Percentiles rank a stretch among this genome's conserved stretches.
Evolutionary conservation across 2,888 invertebrate genomes (phyloP).

Genomic region (Cacoxenus indagator): DNA sequence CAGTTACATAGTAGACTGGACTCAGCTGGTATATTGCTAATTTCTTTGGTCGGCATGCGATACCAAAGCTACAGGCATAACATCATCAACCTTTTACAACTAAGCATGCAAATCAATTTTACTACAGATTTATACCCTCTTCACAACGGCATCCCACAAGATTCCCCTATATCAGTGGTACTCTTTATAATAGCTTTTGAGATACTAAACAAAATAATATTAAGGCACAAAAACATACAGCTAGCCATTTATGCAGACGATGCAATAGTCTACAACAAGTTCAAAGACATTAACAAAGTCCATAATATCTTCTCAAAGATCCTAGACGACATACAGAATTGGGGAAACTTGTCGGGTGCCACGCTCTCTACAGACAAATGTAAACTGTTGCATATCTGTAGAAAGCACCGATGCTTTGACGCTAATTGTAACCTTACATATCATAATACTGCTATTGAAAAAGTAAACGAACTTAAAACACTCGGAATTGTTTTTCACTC

Average conservation of each 20-base stretch:
- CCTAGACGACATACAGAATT: not conserved
- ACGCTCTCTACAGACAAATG: not conserved
- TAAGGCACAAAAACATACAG: not conserved
- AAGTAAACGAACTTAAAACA: not conserved
- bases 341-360: not conserved
- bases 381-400: not conserved
- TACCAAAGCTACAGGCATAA: no score
- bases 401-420: not conserved
- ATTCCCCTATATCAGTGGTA: not conserved
- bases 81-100: no score
- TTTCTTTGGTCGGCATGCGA: no score
- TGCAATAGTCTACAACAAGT: not conserved
- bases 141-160: no score
- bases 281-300: not conserved
- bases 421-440: not conserved
- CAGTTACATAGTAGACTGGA: no score
- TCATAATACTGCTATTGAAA: not conserved
- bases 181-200: not conserved
- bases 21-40: no score
- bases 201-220: not conserved
- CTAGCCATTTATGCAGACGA: conserved; percentile 6
- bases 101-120: no score
- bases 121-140: no score
- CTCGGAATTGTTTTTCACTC: not conserved
- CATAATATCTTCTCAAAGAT: not conserved